Conservation (phyloP, 2,797 vertebrate genomes). For the Betta splendens region DNA sequence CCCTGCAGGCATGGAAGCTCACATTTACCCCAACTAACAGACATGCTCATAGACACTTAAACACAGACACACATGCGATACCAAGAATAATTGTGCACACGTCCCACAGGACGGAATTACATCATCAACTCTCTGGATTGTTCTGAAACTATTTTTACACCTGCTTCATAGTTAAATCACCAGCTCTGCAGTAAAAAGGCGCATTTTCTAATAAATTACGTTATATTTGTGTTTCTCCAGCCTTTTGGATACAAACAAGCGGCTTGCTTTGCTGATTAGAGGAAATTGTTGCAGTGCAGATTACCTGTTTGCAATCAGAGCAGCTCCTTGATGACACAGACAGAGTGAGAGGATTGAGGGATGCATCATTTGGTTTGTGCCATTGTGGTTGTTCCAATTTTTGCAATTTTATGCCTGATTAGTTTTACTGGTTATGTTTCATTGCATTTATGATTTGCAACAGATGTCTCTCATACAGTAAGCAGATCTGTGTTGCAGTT, state of each 20-base stretch:
- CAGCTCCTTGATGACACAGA: conserved; percentile 27
- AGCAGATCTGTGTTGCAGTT: conserved; percentile 17
- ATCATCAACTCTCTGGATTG: conserved; percentile 44
- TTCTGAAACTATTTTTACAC: conserved; percentile 41
- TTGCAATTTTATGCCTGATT: conserved; percentile 36
- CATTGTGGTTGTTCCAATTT: conserved; percentile 25
- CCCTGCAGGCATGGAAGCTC: conserved; percentile 29
- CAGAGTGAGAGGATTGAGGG: conserved; percentile 9
- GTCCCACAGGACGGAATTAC: conserved; percentile 42
- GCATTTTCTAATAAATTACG: conserved; percentile 22
- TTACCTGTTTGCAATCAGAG: conserved; percentile 46
- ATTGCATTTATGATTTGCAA: conserved; percentile 11
- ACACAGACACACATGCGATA: conserved; percentile 13
- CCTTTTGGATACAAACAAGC: conserved; percentile 43
- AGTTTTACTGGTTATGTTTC: conserved; percentile 18
- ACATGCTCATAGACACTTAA: conserved; percentile 16
- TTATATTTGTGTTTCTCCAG: conserved; percentile 9
- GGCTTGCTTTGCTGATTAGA: conserved; percentile 54
- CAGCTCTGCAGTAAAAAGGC: conserved; percentile 7
- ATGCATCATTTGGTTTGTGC: conserved; percentile 39
- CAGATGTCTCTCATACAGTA: conserved; percentile 16
- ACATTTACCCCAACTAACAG: conserved; percentile 27
- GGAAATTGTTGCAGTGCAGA: conserved; percentile 37
- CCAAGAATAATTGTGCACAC: conserved; percentile 37
- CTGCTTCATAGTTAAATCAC: conserved; percentile 30